Evolutionary conservation across 2,797 vertebrate species (phyloP).

Genomic region (Fringilla coelebs): DNA sequence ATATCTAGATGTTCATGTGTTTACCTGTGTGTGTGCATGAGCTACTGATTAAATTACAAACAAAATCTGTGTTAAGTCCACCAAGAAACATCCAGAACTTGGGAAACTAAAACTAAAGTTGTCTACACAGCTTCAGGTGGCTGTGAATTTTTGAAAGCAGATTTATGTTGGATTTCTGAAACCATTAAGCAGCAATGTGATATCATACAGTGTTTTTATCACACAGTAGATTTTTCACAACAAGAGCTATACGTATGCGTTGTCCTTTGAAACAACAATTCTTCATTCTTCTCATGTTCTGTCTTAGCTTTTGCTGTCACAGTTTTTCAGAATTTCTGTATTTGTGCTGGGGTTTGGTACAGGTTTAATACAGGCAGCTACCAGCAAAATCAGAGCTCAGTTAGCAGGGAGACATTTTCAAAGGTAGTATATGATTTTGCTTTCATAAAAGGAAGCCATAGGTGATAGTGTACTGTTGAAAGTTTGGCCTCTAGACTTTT

Average conservation of each 20-base stretch:
- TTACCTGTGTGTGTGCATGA: background rate
- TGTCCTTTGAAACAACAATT: background rate
- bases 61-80: background rate
- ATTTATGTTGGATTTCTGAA: background rate
- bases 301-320: background rate
- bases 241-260: accelerated
- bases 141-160: background rate
- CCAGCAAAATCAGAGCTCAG: background rate
- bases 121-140: background rate
- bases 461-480: background rate
- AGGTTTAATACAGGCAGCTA: background rate
- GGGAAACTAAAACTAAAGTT: background rate
- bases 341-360: background rate
- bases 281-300: background rate
- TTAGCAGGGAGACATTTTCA: background rate
- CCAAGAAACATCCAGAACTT: background rate
- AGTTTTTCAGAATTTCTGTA: background rate
- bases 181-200: background rate
- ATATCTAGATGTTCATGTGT: background rate
- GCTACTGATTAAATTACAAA: background rate
- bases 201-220: background rate
- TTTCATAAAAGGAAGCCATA: background rate
- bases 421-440: background rate
- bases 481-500: background rate
- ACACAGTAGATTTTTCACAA: background rate